phyloP scores from a whole-genome alignment of 2,113 vertebrate species.

The Dascyllus trimaculatus region DNA sequence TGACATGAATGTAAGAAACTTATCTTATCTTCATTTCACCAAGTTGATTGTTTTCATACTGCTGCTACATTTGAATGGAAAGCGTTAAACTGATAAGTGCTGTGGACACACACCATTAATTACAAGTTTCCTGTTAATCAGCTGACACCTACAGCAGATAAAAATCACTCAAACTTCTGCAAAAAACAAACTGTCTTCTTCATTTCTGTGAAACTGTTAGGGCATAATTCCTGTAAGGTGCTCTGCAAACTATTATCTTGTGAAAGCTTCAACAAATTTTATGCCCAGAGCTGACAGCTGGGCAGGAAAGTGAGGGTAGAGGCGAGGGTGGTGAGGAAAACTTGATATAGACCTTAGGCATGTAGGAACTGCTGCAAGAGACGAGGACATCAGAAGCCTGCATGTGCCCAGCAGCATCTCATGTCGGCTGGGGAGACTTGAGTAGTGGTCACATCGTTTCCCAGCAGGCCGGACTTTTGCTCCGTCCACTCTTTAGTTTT shows the following conservation, averaged over 20 bases:
- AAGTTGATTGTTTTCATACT: neutral
- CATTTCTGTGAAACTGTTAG: too few relatives aligned
- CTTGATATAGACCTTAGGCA: neutral
- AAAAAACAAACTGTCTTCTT: conserved; percentile 1
- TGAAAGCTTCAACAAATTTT: too few relatives aligned
- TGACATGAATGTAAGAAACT: conserved; percentile 98
- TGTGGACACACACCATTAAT: too few relatives aligned
- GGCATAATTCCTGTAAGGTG: too few relatives aligned
- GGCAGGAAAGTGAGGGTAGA: neutral
- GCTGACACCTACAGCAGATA: neutral
- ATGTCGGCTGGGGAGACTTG: too few relatives aligned
- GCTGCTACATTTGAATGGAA: neutral
- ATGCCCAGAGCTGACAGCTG: too few relatives aligned
- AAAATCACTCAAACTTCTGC: neutral
- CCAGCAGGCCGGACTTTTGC: too few relatives aligned
- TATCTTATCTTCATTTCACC: neutral
- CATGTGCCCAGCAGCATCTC: neutral
- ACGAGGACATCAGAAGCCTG: neutral
- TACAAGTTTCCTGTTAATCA: neutral
- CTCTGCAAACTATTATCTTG: too few relatives aligned
- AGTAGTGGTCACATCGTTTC: too few relatives aligned
- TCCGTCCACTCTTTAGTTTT: too few relatives aligned
- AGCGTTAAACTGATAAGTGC: too few relatives aligned
- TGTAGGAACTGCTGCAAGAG: conserved; percentile 1
- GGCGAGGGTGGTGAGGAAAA: neutral